phyloP scores from a whole-genome alignment of 1,140 invertebrate species.

The Scaptodrosophila lebanonensis region DNA sequence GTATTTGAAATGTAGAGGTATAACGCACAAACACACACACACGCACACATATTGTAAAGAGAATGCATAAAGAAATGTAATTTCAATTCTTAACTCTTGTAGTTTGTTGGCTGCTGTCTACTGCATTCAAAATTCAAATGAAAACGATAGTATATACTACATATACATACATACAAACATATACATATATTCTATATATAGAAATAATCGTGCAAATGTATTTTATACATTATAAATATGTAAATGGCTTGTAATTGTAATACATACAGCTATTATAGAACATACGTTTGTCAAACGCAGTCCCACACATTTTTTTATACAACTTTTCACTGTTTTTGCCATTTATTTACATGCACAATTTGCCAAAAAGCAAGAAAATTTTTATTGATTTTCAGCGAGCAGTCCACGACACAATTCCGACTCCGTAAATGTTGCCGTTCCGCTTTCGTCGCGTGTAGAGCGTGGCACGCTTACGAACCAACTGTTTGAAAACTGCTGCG shows the following conservation, averaged over 20 bases:
- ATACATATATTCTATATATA: constrained; percentile 14
- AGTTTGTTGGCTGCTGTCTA: too few species aligned
- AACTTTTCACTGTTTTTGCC: constrained; percentile 12
- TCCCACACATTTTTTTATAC: constrained; percentile 26
- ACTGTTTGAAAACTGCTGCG: constrained; percentile 1
- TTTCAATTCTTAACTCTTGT: too few species aligned
- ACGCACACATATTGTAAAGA: constrained; percentile 9
- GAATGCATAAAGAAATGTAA: constrained; percentile 23
- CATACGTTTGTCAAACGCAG: constrained; percentile 19
- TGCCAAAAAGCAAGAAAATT: constrained; percentile 6
- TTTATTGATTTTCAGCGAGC: constrained; percentile 49
- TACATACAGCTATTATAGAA: constrained; percentile 17
- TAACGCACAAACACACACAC: constrained; percentile 15
- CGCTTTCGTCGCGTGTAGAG: too few species aligned
- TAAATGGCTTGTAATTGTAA: constrained; percentile 25
- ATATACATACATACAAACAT: constrained; percentile 4
- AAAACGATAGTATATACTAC: too few species aligned
- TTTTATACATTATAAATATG: constrained; percentile 2
- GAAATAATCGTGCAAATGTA: constrained; percentile 13
- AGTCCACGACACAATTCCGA: background rate
- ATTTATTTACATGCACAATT: constrained; percentile 5
- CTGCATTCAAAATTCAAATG: too few species aligned
- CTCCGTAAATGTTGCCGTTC: too few species aligned
- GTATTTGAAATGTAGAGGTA: too few species aligned
- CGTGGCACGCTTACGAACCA: constrained; percentile 1